Conservation (phyloP, 2,888 invertebrate genomes). For the Sabatieria punctata region DNA sequence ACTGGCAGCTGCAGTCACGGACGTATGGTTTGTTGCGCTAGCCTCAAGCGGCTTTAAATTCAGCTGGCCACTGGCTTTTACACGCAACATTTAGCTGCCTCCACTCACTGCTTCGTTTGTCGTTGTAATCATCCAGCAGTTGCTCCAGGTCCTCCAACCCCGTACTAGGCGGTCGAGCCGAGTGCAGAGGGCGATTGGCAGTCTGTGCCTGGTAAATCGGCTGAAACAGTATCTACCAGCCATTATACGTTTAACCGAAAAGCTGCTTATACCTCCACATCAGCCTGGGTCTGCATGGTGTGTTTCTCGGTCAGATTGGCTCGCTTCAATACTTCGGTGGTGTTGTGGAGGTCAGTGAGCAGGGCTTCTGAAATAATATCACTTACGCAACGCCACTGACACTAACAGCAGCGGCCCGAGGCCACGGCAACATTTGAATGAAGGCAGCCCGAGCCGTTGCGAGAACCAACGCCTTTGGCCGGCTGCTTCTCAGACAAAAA, state of each 20-base stretch:
- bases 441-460: too few relatives aligned
- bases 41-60: too few relatives aligned
- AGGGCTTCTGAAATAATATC: slow-evolving; percentile 59
- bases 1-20: too few relatives aligned
- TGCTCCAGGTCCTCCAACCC: slow-evolving; percentile 9
- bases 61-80: too few relatives aligned
- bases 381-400: too few relatives aligned
- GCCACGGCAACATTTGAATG: too few relatives aligned
- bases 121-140: slow-evolving; percentile 7
- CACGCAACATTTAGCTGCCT: too few relatives aligned
- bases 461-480: too few relatives aligned
- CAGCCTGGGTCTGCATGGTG: neutral
- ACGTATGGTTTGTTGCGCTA: too few relatives aligned
- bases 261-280: neutral
- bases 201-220: neutral
- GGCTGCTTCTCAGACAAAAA: too few relatives aligned
- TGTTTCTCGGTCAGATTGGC: slow-evolving; percentile 15
- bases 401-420: too few relatives aligned
- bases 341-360: slow-evolving; percentile 74
- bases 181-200: neutral
- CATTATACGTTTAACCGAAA: neutral
- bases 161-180: neutral
- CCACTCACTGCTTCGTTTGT: neutral
- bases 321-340: slow-evolving; percentile 55
- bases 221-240: neutral